phyloP scores from a whole-genome alignment of 1,140 invertebrate species.

The Temnothorax longispinosus region DNA sequence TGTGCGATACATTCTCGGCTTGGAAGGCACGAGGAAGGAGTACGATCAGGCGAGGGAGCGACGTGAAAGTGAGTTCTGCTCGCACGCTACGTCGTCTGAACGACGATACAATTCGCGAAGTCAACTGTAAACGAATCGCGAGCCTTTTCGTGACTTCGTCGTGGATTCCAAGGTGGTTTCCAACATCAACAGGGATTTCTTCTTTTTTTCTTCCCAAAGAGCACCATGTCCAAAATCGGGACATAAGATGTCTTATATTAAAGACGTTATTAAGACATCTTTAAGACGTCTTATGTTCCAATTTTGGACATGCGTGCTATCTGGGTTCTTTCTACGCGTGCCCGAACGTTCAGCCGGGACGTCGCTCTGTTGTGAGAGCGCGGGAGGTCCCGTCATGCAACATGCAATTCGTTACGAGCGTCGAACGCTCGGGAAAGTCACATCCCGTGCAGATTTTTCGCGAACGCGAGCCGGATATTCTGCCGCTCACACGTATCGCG shows the following conservation, averaged over 20 bases:
- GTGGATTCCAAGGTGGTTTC: no score
- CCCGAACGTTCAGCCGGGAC: not conserved
- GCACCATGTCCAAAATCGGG: no score
- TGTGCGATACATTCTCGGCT: conserved; percentile 46
- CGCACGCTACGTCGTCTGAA: conserved; percentile 4
- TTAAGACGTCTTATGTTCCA: no score
- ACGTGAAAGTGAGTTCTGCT: conserved; percentile 50
- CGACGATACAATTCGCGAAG: conserved; percentile 25
- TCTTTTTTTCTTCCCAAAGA: no score
- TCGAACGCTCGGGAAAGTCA: conserved; percentile 12
- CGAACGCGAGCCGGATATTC: conserved; percentile 25
- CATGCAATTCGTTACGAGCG: not conserved
- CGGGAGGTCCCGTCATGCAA: not conserved
- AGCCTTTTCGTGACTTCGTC: no score
- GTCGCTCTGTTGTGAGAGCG: not conserved
- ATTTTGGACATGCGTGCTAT: no score
- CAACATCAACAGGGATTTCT: no score
- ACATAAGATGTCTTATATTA: no score
- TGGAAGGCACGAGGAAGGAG: conserved; percentile 53
- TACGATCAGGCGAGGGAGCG: conserved; percentile 17
- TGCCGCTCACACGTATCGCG: not conserved
- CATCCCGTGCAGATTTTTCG: conserved; percentile 8
- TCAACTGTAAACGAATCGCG: conserved; percentile 9
- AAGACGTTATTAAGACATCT: no score
- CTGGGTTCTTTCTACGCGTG: not conserved